Base-by-base conservation (phyloP, 1,140 invertebrate genomes). In the Coelopa frigida region DNA sequence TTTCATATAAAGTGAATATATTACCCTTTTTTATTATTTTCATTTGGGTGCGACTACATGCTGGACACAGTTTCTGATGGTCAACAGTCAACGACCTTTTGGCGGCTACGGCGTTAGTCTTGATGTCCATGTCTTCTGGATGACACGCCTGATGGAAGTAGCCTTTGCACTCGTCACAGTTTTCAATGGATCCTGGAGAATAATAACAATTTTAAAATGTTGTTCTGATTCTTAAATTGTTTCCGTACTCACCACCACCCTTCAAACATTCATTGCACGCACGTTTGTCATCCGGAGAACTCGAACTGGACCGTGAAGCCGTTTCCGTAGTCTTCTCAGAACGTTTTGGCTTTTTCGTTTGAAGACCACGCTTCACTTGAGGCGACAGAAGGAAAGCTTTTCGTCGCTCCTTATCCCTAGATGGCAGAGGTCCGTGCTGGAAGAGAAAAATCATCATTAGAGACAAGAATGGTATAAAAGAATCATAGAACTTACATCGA, bases 401-500 rank as follows among this genome's bases (percentile, higher is more conserved):
- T 3, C 43, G 43, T 27, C 46, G 45, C 31, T 50, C 46, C 42
- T 45, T 38, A 29, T 10, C 27, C 27, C 14, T 14, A 29, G 14
- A 8, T 7, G 35, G 21, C 4, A 37, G 41, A 15, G 42, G 36
- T 40, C 27, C 35, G 24, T 32, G 31, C 35, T 39, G 45, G 21
- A 32, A 29, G 14, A 8, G 14, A 29, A 29, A n/a, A n/a, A 37
- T 36, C 44, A 27, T 35, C 36, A 15, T 35, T 15, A 23, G 32
- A 14, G 20, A 24, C n/a, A 41, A 10, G 18, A 5, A 45, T 20
- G 5, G 20, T 21, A 18, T 18, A 17, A 7, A 14, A 6, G 5
- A 36, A 36, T 36, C 22, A 15, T 37, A 37, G 1, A 29, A 27
- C 38, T 50, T 35, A 50, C 48, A 48, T 69, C 66, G 46, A 68